phyloP scores from a whole-genome alignment of 2,797 vertebrate genomes.

The Phataginus tetradactyla region DNA sequence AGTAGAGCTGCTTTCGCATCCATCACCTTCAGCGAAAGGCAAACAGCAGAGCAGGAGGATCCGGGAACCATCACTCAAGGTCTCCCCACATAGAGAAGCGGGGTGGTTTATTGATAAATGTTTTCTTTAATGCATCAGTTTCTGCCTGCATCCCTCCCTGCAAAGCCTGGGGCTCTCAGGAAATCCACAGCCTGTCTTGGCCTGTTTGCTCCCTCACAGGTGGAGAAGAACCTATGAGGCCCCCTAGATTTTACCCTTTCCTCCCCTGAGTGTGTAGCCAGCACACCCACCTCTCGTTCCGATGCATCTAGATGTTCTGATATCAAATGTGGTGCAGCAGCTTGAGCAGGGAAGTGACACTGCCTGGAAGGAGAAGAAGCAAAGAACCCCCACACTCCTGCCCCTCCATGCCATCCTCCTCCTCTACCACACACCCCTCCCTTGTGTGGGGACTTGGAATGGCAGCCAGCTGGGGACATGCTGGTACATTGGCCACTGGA shows the following conservation, averaged over 20 bases:
- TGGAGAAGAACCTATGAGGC: background rate
- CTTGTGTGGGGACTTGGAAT: background rate
- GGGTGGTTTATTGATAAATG: background rate
- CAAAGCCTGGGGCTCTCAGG: background rate
- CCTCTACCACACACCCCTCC: background rate
- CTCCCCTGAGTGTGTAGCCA: background rate
- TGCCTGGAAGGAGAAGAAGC: conserved; percentile 44
- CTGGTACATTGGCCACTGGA: background rate
- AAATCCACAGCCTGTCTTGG: background rate
- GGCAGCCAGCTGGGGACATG: too few relatives aligned
- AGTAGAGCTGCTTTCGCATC: background rate
- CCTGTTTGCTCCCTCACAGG: background rate
- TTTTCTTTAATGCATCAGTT: background rate
- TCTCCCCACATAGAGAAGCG: background rate
- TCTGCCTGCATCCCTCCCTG: background rate
- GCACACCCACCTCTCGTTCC: background rate
- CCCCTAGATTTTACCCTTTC: background rate
- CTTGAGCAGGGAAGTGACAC: background rate
- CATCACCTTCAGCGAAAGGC: background rate
- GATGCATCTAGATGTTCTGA: conserved; percentile 52
- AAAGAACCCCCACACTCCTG: background rate
- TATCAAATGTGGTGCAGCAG: background rate
- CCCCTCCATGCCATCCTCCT: accelerated
- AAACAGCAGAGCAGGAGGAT: background rate
- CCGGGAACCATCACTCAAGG: background rate